A percentile compares a stretch with the other conserved stretches of the same genome.
Conservation (phyloP, 2,888 invertebrate species). For the Volucella bombylans region DNA sequence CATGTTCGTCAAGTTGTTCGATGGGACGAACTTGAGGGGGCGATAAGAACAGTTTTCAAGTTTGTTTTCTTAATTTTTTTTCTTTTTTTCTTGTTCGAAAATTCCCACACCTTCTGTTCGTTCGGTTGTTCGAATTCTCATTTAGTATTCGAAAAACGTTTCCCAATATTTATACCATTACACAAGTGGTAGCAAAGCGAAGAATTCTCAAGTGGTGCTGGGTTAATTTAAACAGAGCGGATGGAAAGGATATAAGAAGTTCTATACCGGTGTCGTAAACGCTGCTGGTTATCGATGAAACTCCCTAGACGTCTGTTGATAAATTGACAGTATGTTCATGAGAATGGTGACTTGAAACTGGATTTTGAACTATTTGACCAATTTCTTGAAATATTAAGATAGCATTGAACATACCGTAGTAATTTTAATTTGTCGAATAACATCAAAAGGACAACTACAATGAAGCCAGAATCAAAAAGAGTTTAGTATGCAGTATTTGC, state of each 20-base stretch:
- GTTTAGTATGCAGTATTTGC: too few species aligned
- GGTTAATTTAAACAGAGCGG: conserved; percentile 19
- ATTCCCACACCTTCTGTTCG: conserved; percentile 9
- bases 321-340: conserved; percentile 25
- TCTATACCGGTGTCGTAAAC: conserved; percentile 50
- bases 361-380: too few species aligned
- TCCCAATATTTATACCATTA: conserved; percentile 65
- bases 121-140: conserved; percentile 32
- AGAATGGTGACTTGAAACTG: too few species aligned
- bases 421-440: too few species aligned
- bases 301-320: conserved; percentile 37
- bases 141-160: conserved; percentile 64
- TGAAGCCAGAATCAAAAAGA: too few species aligned
- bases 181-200: conserved; percentile 39
- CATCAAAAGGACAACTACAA: too few species aligned
- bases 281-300: conserved; percentile 40
- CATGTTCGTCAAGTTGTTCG: conserved; percentile 59
- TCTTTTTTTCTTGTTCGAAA: conserved; percentile 1
- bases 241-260: background rate
- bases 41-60: conserved; percentile 39
- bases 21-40: conserved; percentile 43
- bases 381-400: too few species aligned
- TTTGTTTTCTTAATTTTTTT: conserved; percentile 12
- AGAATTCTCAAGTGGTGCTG: conserved; percentile 40
- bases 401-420: too few species aligned